Conservation (phyloP, 2,888 invertebrate species). For the Papilio elwesi region DNA sequence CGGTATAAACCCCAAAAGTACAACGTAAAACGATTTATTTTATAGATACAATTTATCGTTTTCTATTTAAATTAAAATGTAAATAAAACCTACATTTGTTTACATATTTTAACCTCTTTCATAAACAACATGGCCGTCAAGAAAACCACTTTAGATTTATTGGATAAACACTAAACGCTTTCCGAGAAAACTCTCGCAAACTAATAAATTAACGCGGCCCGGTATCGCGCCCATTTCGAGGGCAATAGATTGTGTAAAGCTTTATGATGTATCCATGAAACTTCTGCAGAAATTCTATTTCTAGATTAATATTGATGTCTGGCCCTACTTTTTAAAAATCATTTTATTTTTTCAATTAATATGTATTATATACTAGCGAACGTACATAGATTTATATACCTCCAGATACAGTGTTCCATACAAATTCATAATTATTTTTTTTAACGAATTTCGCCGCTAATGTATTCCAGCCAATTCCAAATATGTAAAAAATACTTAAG, state of each 20-base stretch:
- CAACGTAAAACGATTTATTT: neutral
- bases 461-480: too few relatives aligned
- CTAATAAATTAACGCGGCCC: constrained; percentile 46
- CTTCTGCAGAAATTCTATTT: neutral
- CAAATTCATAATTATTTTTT: too few relatives aligned
- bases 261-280: constrained; percentile 2
- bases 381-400: too few relatives aligned
- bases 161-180: constrained; percentile 15
- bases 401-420: too few relatives aligned
- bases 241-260: constrained; percentile 43
- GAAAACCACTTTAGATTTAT: constrained; percentile 27
- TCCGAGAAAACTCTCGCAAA: constrained; percentile 26
- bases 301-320: neutral
- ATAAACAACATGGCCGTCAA: constrained; percentile 14
- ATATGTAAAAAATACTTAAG: too few relatives aligned
- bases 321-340: too few relatives aligned
- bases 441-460: too few relatives aligned
- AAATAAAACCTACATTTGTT: constrained; percentile 7
- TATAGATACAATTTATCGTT: neutral
- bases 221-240: constrained; percentile 37
- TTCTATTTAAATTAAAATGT: neutral
- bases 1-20: too few relatives aligned
- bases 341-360: too few relatives aligned
- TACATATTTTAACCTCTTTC: constrained; percentile 1
- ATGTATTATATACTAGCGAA: too few relatives aligned